phyloP scores from a whole-genome alignment of 2,113 vertebrate species.

The Vulpes ferrilata region DNA sequence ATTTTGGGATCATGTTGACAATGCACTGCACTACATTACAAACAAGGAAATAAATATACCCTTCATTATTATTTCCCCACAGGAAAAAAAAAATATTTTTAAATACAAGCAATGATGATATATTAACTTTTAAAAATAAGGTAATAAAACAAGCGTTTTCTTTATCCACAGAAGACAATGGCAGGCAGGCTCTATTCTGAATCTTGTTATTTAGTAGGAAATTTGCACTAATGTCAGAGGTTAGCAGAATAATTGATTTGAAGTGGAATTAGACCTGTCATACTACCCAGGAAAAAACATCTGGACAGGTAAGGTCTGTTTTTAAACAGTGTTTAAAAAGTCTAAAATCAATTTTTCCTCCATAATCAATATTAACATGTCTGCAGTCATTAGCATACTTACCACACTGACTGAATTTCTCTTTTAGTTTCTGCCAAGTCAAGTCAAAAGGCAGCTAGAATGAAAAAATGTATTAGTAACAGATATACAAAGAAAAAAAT shows the following conservation, averaged over 20 bases:
- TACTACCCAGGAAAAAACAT: neutral
- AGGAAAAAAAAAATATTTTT: neutral
- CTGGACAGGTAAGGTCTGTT: neutral
- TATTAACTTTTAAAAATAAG: slow-evolving; percentile 2
- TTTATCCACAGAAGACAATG: neutral
- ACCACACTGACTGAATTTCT: slow-evolving; percentile 99
- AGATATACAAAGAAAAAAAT: slow-evolving; percentile 50
- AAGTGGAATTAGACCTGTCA: neutral
- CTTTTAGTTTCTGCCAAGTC: slow-evolving; percentile 99
- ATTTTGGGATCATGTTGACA: slow-evolving; percentile 7
- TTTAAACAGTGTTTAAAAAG: slow-evolving; percentile 11
- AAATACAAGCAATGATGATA: slow-evolving; percentile 38
- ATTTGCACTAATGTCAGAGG: neutral
- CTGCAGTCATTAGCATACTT: slow-evolving; percentile 83
- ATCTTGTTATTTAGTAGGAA: neutral
- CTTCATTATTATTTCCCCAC: neutral
- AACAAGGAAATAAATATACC: neutral
- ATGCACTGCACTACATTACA: neutral
- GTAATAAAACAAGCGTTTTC: neutral
- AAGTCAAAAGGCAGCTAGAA: slow-evolving; percentile 98
- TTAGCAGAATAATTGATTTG: slow-evolving; percentile 40
- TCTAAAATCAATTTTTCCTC: slow-evolving; percentile 42
- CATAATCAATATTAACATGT: slow-evolving; percentile 50
- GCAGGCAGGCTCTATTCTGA: neutral
- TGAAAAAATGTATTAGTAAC: slow-evolving; percentile 82